These are phyloP conservation scores for Strigops habroptila DNA, from an alignment of 2,113 vertebrate genomes.

Conservation along the genomic window DNA sequence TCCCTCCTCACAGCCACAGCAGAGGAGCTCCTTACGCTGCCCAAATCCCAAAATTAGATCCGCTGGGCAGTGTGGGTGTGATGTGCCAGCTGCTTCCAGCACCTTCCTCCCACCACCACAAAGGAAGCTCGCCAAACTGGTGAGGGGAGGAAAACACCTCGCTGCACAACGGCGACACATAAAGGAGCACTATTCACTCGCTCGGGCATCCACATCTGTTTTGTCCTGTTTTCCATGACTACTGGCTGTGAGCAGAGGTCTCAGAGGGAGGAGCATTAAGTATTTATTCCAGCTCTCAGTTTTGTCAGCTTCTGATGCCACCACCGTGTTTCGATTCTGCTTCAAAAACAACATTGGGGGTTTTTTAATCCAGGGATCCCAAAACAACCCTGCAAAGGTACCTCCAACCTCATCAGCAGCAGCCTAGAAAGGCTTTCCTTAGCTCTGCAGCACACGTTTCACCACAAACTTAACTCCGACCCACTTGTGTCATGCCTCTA, in stretches of 20 bases:
- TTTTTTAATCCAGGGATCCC: background rate
- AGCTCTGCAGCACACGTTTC: background rate
- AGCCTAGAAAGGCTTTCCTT: background rate
- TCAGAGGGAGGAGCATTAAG: conserved; percentile 43
- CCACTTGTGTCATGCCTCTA: background rate
- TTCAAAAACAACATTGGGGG: background rate
- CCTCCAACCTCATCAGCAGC: background rate
- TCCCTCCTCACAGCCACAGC: background rate
- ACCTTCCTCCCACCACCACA: background rate
- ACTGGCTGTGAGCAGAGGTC: conserved; percentile 49
- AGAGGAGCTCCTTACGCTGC: background rate
- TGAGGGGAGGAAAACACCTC: background rate
- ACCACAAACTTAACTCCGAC: background rate
- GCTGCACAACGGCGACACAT: background rate
- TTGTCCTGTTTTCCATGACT: conserved; percentile 61
- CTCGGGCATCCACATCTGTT: conserved; percentile 11
- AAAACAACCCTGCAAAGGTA: background rate
- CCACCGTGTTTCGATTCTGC: background rate
- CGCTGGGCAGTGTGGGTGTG: background rate
- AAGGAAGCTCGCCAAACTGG: background rate
- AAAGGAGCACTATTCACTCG: background rate
- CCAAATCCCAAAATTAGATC: background rate
- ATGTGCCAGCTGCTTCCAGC: background rate
- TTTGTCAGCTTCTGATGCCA: conserved; percentile 47
- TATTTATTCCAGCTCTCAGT: conserved; percentile 38